Evolutionary conservation across 2,113 vertebrate species (phyloP), one percentile per base, ranked within the genome.

Genomic region (Morone chrysops): DNA sequence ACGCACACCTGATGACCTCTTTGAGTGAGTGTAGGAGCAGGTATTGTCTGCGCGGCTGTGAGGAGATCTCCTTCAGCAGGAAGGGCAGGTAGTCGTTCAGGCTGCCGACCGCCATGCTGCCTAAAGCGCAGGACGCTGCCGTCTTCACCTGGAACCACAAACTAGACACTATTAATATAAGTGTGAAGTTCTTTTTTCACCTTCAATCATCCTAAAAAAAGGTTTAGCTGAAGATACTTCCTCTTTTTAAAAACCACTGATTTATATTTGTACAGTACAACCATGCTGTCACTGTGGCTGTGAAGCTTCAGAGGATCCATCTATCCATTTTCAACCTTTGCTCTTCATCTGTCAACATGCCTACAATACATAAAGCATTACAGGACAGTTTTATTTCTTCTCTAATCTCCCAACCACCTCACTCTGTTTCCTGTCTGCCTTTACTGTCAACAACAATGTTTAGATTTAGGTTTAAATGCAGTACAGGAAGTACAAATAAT

Each of bases 21-120:
- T 98, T 96, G 18, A 99, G 95, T 0, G 98, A 96, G 89, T 97
- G 96, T 10, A 99, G 95, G 68, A 99, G 95, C 66, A 99, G 94
- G 92, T 99, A 99, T 71, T 97, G 97, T 10, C 96, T 93, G 84
- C 94, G 95, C 1, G 96, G 96, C 94, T 99, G 97, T 0, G 94
- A 94, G 0, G 95, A 91, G 0, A 99, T 97, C 93, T 99, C 97
- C 4, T 93, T 95, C 78, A 99, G 94, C 87, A 99, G 75, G 92
- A 98, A 98, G 75, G 98, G 97, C 62, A 99, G 95, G 65, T 96
- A 97, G 67, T 99, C 96, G 0, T 93, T 92, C 5, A 98, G 95
- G 65, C 93, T 97, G 2, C 97, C 97, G 0, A 96, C 96, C 0
- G 97, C 97, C 92, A 98, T 91, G 9, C 95, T 97, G 1, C 98